Evolutionary conservation across 2,113 vertebrate genomes (phyloP).

Genomic region (Cricetomys ansorgei): DNA sequence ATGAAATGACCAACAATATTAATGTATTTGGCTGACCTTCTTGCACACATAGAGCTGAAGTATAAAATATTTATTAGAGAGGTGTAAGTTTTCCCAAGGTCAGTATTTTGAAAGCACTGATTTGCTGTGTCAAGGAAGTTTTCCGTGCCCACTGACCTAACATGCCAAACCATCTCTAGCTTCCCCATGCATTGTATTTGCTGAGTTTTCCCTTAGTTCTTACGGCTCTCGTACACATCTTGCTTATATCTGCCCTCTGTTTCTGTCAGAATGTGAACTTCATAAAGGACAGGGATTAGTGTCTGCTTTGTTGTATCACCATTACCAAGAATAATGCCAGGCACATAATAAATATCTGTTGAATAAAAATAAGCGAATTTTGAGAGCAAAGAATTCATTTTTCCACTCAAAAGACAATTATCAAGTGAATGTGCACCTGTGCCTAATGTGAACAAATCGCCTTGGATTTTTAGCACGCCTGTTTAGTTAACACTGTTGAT

Average conservation of each 20-base stretch:
- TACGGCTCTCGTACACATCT: not conserved
- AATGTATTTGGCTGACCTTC: conserved; percentile 24
- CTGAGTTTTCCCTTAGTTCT: not conserved
- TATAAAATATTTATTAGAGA: not conserved
- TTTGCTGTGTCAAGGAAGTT: not conserved
- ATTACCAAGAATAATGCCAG: not conserved
- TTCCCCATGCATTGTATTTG: not conserved
- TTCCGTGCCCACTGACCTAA: not conserved
- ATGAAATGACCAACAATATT: not conserved
- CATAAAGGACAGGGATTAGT: not conserved
- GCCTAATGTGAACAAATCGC: not conserved
- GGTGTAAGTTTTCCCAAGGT: not conserved
- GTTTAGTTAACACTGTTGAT: not conserved
- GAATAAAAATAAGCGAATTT: conserved; percentile 26
- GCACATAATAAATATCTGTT: not conserved
- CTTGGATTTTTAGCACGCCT: conserved; percentile 22
- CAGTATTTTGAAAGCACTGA: conserved; percentile 28
- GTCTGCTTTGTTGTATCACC: not conserved
- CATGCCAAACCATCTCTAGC: not conserved
- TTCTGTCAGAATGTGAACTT: not conserved
- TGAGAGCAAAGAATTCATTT: not conserved
- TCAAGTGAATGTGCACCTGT: not conserved
- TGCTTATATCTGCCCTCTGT: not conserved
- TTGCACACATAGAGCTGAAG: not conserved
- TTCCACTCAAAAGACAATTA: not conserved